phyloP scores from a whole-genome alignment of 1,140 invertebrate species.

The Drosophila ercepeae region DNA sequence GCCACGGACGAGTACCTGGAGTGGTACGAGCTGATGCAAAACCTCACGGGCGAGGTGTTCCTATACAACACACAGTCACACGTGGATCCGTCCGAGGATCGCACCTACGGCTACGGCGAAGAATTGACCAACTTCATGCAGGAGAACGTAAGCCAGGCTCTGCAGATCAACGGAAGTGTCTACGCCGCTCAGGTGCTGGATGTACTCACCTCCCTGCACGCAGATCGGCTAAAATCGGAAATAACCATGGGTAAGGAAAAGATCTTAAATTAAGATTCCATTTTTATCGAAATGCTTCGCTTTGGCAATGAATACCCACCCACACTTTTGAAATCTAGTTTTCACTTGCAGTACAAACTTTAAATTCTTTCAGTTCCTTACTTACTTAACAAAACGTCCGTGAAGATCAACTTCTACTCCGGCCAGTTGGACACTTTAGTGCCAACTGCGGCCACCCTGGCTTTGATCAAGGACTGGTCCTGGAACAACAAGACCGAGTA shows the following conservation, averaged over 20 bases:
- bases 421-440: constrained; percentile 88
- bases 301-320: no score
- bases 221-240: constrained; percentile 94
- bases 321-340: no score
- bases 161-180: constrained; percentile 85
- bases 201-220: constrained; percentile 87
- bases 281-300: no score
- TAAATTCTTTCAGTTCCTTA: constrained; percentile 87
- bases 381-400: constrained; percentile 87
- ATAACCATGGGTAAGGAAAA: constrained; percentile 86
- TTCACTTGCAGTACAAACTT: no score
- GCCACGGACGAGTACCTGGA: constrained; percentile 23
- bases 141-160: constrained; percentile 86
- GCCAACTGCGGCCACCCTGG: constrained; percentile 87
- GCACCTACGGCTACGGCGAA: constrained; percentile 55
- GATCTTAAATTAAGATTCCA: background rate
- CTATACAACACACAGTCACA: constrained; percentile 57
- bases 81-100: constrained; percentile 41
- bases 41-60: constrained; percentile 46
- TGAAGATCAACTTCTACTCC: constrained; percentile 72
- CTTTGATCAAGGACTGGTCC: constrained; percentile 89
- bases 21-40: constrained; percentile 25
- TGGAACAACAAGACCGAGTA: constrained; percentile 87
- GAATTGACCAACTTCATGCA: constrained; percentile 88
- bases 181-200: constrained; percentile 85